Evolutionary conservation across 2,113 vertebrate genomes (phyloP).

Genomic region (Peromyscus leucopus): DNA sequence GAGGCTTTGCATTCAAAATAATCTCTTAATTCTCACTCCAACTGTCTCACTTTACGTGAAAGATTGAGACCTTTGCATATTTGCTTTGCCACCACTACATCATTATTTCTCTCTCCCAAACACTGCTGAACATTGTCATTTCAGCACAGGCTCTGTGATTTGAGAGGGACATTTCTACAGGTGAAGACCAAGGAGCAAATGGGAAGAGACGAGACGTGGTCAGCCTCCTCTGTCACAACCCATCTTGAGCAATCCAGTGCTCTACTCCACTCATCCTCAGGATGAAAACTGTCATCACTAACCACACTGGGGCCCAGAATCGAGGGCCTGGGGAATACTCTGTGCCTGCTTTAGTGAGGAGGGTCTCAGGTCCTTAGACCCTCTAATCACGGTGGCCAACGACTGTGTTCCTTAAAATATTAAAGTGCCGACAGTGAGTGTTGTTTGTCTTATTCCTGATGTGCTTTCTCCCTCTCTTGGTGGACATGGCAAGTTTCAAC

Average conservation of each 20-base stretch:
- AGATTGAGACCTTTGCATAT: not conserved
- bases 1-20: not conserved
- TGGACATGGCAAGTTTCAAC: not conserved
- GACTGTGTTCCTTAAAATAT: not conserved
- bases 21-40: not conserved
- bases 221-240: no score
- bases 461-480: not conserved
- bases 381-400: not conserved
- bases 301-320: not conserved
- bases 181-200: not conserved
- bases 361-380: not conserved
- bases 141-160: not conserved
- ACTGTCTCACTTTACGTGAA: not conserved
- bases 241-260: not conserved
- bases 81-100: not conserved
- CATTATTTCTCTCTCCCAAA: not conserved
- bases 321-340: not conserved
- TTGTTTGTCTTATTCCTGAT: no score
- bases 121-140: not conserved
- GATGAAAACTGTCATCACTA: not conserved
- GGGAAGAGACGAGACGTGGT: not conserved
- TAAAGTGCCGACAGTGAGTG: not conserved
- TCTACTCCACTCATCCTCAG: not conserved
- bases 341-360: not conserved
- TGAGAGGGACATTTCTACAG: not conserved